Conservation (phyloP, 2,888 invertebrate genomes). For the Notocelia uddmanniana region DNA sequence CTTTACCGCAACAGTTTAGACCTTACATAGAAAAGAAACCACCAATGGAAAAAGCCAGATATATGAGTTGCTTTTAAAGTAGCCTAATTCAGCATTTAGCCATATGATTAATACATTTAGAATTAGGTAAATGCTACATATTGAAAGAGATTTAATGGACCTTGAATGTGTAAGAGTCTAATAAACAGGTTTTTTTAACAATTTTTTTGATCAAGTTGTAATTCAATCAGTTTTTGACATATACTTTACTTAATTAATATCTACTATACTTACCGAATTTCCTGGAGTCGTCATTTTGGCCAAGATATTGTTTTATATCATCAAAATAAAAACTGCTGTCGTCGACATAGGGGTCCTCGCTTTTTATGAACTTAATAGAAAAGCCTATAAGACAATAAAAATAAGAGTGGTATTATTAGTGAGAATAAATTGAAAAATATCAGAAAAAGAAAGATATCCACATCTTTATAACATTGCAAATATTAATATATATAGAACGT, state of each 20-base stretch:
- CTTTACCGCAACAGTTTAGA: too few relatives aligned
- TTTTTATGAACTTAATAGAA: not conserved
- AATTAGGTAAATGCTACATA: too few relatives aligned
- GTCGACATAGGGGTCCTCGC: too few relatives aligned
- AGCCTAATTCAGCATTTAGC: too few relatives aligned
- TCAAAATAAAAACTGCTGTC: not conserved
- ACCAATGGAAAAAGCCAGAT: too few relatives aligned
- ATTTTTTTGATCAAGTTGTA: not conserved
- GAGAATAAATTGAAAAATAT: not conserved
- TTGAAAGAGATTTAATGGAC: too few relatives aligned
- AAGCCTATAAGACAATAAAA: not conserved
- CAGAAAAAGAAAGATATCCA: not conserved
- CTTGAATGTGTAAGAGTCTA: too few relatives aligned
- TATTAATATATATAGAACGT: too few relatives aligned
- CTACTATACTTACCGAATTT: slow-evolving; percentile 55
- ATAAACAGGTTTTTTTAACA: not conserved
- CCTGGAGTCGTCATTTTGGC: slow-evolving; percentile 59
- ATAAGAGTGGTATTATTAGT: not conserved
- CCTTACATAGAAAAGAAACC: too few relatives aligned
- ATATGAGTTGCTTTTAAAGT: too few relatives aligned
- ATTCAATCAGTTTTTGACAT: not conserved
- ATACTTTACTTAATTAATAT: slow-evolving; percentile 43
- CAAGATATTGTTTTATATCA: not conserved
- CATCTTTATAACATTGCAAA: too few relatives aligned
- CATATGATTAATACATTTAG: too few relatives aligned